Base-by-base conservation (phyloP, 2,888 invertebrate species). In the Stegana nigrithorax region DNA sequence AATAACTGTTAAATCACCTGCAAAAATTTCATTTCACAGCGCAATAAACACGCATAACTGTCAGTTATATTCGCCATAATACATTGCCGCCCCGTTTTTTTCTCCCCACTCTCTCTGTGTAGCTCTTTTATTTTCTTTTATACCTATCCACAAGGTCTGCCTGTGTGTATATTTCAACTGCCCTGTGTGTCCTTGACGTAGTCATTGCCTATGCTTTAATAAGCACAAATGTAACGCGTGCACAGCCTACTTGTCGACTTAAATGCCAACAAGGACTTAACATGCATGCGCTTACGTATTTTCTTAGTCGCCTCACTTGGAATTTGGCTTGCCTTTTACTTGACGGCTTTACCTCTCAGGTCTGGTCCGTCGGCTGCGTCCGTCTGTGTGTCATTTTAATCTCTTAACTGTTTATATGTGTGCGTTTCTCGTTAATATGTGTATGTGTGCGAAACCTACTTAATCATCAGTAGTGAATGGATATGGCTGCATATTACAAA, bases 1-100 rank as follows among this genome's bases (percentile, higher is more conserved):
- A 79, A 80, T 76, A 76, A 76, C 76, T 73, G 76, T 77, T 79
- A 81, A 76, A 76, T 76, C 79, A 76, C 76, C 76, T 76, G 76
- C 76, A 75, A 76, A 79, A 79, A 81, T 81, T 81, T 76, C 80
- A 76, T 76, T 76, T 76, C 76, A 76, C 76, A 76, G 76, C 66
- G 70, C 73, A 56, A 69, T 76, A 80, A 80, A 69, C 81, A 76
- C 79, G 71, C 71, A 69, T 55, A 55, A 55, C 25, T 55, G 53
- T 55, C 53, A 55, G 53, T 55, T 27, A 7, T 5, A 51, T 2
- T 7, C 3, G 21, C 36, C 25, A 47, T 25, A n/a, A 25, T 25
- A 12, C 25, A 47, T n/a, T 25, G 47, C 21, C 21, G 21, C 12
- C 47, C 25, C 47, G 12, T 47, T 21, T 47, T 17, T 44, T 21